These are phyloP conservation scores for Thymelicus sylvestris DNA, from an alignment of 2,888 invertebrate species.

Conservation along the genomic window DNA sequence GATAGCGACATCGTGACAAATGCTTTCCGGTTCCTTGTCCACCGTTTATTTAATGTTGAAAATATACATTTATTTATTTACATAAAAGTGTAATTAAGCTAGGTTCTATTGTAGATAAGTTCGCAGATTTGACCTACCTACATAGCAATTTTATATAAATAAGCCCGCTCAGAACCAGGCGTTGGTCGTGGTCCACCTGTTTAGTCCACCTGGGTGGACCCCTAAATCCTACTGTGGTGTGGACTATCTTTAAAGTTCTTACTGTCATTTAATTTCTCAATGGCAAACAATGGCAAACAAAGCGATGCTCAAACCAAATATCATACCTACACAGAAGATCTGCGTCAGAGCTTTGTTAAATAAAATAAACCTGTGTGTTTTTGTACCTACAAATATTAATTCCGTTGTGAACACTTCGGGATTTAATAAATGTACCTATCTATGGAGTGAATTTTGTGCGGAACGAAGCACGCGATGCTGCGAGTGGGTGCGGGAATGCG, in stretches of 20 bases:
- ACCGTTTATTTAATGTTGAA: neutral
- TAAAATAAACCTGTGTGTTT: slow-evolving; percentile 6
- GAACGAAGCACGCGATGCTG: slow-evolving; percentile 10
- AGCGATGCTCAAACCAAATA: neutral
- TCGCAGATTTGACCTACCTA: too few relatives aligned
- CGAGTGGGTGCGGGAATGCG: slow-evolving; percentile 6
- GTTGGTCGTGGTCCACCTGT: too few relatives aligned
- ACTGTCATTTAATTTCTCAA: too few relatives aligned
- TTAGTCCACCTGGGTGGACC: too few relatives aligned
- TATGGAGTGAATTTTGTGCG: slow-evolving; percentile 18
- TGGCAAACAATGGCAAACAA: neutral
- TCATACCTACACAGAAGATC: neutral
- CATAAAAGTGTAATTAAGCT: too few relatives aligned
- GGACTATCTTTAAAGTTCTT: too few relatives aligned
- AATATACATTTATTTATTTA: too few relatives aligned
- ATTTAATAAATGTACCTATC: slow-evolving; percentile 19
- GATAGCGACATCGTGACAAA: slow-evolving; percentile 29
- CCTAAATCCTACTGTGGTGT: too few relatives aligned
- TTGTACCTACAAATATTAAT: slow-evolving; percentile 12
- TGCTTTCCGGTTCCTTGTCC: slow-evolving; percentile 24
- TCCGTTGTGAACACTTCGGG: slow-evolving; percentile 7
- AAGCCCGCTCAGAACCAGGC: too few relatives aligned
- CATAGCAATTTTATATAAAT: too few relatives aligned
- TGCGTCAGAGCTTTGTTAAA: neutral
- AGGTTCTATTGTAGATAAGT: too few relatives aligned